A percentile compares a stretch with the other conserved stretches of the same genome.
Evolutionary conservation across 2,113 vertebrate species (phyloP).

Genomic region (Dicentrarchus labrax): DNA sequence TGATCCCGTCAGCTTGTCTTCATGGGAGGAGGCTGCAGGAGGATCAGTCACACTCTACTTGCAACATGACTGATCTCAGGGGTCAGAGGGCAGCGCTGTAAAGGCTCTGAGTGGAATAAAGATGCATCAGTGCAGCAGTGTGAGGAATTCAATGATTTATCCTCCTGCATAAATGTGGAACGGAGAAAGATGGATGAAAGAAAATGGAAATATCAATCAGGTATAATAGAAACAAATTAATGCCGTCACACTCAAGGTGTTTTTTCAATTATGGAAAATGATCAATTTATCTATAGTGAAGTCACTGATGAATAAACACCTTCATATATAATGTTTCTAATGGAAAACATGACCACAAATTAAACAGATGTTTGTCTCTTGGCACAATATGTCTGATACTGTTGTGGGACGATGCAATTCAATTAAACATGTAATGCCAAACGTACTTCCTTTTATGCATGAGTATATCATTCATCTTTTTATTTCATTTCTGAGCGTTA

Average conservation of each 20-base stretch:
- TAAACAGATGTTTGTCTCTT: neutral
- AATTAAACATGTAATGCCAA: conserved; percentile 9
- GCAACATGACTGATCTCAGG: conserved; percentile 43
- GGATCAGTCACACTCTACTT: conserved; percentile 55
- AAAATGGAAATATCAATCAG: conserved; percentile 48
- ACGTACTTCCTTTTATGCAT: conserved; percentile 12
- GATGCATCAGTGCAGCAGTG: conserved; percentile 15
- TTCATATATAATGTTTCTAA: conserved; percentile 31
- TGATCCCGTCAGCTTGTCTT: conserved; percentile 30
- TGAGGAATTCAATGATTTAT: conserved; percentile 29
- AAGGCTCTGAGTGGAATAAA: conserved; percentile 38
- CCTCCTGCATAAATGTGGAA: neutral
- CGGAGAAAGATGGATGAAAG: neutral
- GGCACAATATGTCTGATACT: neutral
- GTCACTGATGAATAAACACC: conserved; percentile 14
- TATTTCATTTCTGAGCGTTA: neutral
- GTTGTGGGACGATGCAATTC: neutral
- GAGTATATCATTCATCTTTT: neutral
- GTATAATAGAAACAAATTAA: conserved; percentile 46
- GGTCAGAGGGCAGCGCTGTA: conserved; percentile 58
- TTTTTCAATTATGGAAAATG: conserved; percentile 54
- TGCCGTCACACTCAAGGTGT: conserved; percentile 12
- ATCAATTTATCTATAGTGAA: conserved; percentile 48
- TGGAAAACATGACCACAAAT: conserved; percentile 12
- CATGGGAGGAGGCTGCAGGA: conserved; percentile 13